Evolutionary conservation across 2,797 vertebrate genomes (phyloP).

Genomic region (Coregonus suidteri): DNA sequence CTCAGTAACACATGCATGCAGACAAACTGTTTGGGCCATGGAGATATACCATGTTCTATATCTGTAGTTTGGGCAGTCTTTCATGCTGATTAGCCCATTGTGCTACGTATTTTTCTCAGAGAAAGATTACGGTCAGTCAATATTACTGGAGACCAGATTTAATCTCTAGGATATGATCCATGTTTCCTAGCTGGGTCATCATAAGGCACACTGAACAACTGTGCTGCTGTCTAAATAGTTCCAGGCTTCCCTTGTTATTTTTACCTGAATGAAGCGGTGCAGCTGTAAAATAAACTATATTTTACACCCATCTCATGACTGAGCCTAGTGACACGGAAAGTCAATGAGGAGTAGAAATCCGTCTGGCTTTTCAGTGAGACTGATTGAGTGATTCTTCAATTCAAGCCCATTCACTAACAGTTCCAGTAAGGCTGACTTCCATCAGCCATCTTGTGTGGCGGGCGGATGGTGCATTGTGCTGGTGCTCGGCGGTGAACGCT

Average conservation of each 20-base stretch:
- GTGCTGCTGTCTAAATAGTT: conserved; percentile 4
- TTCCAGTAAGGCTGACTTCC: neutral
- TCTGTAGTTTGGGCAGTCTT: neutral
- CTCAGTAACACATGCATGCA: neutral
- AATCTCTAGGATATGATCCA: neutral
- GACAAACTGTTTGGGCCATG: neutral
- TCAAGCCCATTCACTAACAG: neutral
- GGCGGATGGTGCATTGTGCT: neutral
- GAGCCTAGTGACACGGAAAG: neutral
- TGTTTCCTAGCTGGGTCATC: neutral
- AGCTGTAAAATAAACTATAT: neutral
- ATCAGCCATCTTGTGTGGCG: neutral
- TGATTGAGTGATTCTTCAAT: neutral
- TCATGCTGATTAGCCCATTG: neutral
- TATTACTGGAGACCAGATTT: neutral
- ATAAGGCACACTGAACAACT: neutral
- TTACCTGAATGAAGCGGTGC: neutral
- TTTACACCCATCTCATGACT: conserved; percentile 3
- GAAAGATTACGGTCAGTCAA: neutral
- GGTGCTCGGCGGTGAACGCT: neutral
- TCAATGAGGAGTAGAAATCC: neutral
- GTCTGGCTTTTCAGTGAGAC: neutral
- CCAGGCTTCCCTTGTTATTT: neutral
- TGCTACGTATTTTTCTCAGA: neutral
- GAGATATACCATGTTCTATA: conserved; percentile 8